Evolutionary conservation across 2,113 vertebrate species (phyloP).

Genomic region (Poeciliopsis turrubarensis): DNA sequence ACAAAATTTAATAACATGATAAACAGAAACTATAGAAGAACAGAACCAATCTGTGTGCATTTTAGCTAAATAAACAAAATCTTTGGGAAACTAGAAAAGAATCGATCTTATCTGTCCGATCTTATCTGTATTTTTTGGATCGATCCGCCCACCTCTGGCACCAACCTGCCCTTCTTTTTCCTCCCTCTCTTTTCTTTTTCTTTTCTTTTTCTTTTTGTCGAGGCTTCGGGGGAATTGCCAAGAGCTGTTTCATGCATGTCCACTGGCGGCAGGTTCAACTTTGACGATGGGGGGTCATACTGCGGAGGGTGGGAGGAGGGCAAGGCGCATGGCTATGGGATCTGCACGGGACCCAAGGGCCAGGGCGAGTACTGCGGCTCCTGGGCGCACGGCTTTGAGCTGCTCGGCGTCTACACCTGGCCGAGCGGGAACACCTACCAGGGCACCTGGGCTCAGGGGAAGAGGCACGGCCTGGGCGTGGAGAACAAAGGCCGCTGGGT

Average conservation of each 20-base stretch:
- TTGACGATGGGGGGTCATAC: constrained; percentile 99
- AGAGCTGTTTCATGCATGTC: constrained; percentile 83
- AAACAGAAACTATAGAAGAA: no score
- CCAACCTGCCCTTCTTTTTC: constrained; percentile 60
- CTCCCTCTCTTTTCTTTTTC: constrained; percentile 63
- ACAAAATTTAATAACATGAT: no score
- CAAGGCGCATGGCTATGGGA: constrained; percentile 98
- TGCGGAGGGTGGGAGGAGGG: constrained; percentile 99
- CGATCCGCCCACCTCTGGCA: constrained; percentile 44
- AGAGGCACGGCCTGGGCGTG: constrained; percentile 95
- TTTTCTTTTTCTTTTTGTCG: constrained; percentile 73
- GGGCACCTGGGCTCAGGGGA: constrained; percentile 98
- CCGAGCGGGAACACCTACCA: constrained; percentile 98
- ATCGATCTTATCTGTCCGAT: no score
- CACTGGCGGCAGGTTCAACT: constrained; percentile 97
- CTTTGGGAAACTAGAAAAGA: no score
- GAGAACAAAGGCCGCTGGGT: constrained; percentile 99
- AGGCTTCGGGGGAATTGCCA: constrained; percentile 77
- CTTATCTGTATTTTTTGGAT: no score
- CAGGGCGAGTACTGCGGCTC: constrained; percentile 98
- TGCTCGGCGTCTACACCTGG: constrained; percentile 98
- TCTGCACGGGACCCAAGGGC: constrained; percentile 98
- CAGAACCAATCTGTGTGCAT: no score
- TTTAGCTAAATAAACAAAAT: no score
- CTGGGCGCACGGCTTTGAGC: constrained; percentile 98